These are phyloP conservation scores for Erythrolamprus reginae DNA, from an alignment of 2,113 vertebrate species.

Conservation along the genomic window DNA sequence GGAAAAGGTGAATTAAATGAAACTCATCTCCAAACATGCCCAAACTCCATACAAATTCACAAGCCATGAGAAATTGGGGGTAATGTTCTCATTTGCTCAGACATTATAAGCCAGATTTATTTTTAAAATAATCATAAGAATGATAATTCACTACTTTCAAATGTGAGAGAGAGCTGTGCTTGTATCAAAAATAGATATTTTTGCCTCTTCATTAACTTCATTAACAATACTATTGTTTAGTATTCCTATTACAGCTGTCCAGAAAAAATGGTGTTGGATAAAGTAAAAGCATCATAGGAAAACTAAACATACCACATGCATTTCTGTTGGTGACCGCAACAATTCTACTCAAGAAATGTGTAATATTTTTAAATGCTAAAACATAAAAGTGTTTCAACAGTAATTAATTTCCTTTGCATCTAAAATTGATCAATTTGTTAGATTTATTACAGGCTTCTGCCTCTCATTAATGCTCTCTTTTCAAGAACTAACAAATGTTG, in stretches of 20 bases:
- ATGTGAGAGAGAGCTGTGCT: background rate
- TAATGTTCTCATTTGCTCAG: background rate
- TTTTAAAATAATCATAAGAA: background rate
- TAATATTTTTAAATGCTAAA: background rate
- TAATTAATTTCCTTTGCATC: background rate
- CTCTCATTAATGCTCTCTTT: background rate
- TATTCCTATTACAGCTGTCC: background rate
- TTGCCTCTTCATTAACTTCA: background rate
- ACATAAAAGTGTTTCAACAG: background rate
- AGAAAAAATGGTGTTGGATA: background rate
- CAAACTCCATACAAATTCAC: background rate
- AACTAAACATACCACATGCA: background rate
- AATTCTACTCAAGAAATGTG: background rate
- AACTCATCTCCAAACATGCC: background rate
- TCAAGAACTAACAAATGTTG: background rate
- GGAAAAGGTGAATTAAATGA: background rate
- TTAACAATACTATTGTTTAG: background rate
- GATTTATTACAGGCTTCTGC: background rate
- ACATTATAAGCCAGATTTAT: background rate
- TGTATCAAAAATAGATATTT: background rate
- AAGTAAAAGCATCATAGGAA: background rate
- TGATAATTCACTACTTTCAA: background rate
- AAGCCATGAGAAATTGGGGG: background rate
- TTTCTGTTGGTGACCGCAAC: background rate
- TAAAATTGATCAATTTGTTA: background rate